Percentiles rank a stretch among this genome's conserved stretches.
Evolutionary conservation across 2,113 vertebrate species (phyloP).

Genomic region (Halcyon malimbica): DNA sequence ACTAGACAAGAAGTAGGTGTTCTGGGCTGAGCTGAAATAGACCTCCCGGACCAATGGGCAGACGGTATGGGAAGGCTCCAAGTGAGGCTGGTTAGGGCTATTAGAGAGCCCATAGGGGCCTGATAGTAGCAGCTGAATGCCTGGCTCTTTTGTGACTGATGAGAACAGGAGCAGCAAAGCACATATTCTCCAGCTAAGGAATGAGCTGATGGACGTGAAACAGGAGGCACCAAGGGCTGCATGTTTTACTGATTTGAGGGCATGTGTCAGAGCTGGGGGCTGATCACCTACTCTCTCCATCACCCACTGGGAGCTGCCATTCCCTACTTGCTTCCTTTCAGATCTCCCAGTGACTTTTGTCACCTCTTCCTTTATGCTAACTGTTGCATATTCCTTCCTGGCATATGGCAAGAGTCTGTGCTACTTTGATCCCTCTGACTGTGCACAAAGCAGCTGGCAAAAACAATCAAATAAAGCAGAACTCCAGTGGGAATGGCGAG

Average conservation of each 20-base stretch:
- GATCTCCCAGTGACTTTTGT: neutral
- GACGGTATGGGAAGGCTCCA: neutral
- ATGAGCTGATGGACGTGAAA: neutral
- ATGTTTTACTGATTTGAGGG: neutral
- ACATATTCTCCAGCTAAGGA: neutral
- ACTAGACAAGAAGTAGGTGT: accelerated
- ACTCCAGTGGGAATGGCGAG: neutral
- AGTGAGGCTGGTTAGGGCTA: neutral
- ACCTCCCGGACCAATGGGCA: neutral
- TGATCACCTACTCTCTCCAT: neutral
- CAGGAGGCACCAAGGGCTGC: neutral
- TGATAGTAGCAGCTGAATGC: neutral
- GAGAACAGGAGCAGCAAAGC: neutral
- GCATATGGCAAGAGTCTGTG: neutral
- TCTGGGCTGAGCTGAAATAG: neutral
- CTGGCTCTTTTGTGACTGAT: neutral
- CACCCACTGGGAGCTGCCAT: neutral
- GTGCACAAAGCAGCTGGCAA: neutral
- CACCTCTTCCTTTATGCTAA: neutral
- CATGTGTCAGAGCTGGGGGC: neutral
- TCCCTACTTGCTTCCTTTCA: neutral
- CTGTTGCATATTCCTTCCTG: neutral
- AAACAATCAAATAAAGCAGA: neutral
- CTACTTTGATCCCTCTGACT: neutral
- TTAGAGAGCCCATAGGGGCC: neutral